These are phyloP conservation scores for Myotis yumanensis DNA, from an alignment of 2,113 vertebrate species.

Conservation along the genomic window DNA sequence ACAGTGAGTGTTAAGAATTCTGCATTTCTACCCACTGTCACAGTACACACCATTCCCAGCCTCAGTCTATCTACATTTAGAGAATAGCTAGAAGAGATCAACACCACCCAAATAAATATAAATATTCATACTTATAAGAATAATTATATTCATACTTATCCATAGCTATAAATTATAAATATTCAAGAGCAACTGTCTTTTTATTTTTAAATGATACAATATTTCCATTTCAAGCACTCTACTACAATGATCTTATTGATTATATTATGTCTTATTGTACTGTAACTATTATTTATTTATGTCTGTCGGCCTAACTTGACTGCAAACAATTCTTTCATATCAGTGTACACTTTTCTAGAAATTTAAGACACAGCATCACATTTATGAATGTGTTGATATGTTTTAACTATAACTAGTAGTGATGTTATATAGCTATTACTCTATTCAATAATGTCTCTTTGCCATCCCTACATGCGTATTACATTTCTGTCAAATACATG, in stretches of 20 bases:
- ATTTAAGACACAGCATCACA: not conserved
- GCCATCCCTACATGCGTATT: not conserved
- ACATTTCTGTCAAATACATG: not conserved
- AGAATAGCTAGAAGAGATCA: slow-evolving; percentile 35
- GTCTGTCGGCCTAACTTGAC: not conserved
- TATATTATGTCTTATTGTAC: not conserved
- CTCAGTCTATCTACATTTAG: slow-evolving; percentile 20
- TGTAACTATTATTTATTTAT: slow-evolving; percentile 13
- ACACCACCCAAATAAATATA: slow-evolving; percentile 53
- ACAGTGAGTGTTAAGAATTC: not conserved
- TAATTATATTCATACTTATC: slow-evolving; percentile 39
- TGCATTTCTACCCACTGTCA: not conserved
- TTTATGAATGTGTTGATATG: not conserved
- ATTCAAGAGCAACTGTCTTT: slow-evolving; percentile 46
- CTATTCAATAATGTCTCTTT: not conserved
- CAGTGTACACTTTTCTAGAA: not conserved
- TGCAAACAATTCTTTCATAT: not conserved
- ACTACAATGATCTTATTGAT: slow-evolving; percentile 5
- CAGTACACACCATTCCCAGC: not conserved
- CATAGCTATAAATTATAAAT: slow-evolving; percentile 59
- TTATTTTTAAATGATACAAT: slow-evolving; percentile 50
- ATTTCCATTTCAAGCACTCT: slow-evolving; percentile 23
- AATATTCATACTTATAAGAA: slow-evolving; percentile 46
- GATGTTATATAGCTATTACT: not conserved
- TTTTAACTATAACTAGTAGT: not conserved